Evolutionary conservation across 2,113 vertebrate genomes (phyloP).

Genomic region (Penelope pileata): DNA sequence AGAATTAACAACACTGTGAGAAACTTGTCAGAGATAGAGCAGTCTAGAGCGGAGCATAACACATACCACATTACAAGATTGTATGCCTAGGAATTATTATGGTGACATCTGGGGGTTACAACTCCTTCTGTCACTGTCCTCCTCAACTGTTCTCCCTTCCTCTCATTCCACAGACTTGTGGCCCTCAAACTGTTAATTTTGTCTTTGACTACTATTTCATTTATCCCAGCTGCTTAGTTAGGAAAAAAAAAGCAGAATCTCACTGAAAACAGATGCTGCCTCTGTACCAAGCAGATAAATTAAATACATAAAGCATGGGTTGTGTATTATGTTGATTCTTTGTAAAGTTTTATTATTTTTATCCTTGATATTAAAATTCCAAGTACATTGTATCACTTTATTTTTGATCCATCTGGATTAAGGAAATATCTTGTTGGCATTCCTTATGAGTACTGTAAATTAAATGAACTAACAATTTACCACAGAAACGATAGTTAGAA

Average conservation of each 20-base stretch:
- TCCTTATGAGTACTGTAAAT: neutral
- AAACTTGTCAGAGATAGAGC: neutral
- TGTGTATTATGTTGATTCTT: neutral
- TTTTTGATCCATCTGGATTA: neutral
- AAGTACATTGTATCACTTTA: neutral
- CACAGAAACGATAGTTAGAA: neutral
- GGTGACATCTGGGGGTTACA: neutral
- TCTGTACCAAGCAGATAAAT: neutral
- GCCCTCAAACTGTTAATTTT: conserved; percentile 9
- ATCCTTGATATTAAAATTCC: conserved; percentile 5
- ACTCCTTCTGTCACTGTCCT: neutral
- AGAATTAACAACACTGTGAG: neutral
- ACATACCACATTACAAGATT: neutral
- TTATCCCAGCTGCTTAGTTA: conserved; percentile 23
- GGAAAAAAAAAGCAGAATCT: neutral
- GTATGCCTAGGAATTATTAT: neutral
- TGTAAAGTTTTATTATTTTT: neutral
- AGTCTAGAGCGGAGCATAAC: neutral
- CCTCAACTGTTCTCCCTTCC: neutral
- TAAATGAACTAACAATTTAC: neutral
- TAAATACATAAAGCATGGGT: neutral
- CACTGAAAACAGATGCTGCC: conserved; percentile 55
- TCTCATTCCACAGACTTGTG: neutral
- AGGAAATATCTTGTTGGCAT: neutral
- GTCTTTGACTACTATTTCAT: conserved; percentile 34